Evolutionary conservation across 2,113 vertebrate genomes (phyloP), one percentile per base, ranked within the genome.

Genomic region (Trichechus manatus): DNA sequence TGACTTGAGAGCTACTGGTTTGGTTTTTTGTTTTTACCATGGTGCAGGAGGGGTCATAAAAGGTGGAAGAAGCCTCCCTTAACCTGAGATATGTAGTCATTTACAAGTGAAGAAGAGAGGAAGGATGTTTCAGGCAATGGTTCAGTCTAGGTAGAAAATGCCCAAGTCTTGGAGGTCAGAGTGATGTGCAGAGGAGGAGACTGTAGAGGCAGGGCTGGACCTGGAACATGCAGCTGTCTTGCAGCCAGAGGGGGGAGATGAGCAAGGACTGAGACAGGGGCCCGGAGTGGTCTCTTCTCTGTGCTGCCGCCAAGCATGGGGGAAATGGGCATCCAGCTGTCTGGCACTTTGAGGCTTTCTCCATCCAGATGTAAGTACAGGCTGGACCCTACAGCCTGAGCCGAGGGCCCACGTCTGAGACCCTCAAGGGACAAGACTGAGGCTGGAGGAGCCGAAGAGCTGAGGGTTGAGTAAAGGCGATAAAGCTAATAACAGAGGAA

Each of bases 71-170:
- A 63, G 50, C 15, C 13, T 5, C 9, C 1, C 56, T 75, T 77
- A 68, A 56, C 6, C 50, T 87, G 66, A 87, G 42, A 39, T 10
- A 68, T 14, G 14, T 31, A 63, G 42, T 77, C 50, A 70, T 91
- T 75, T 93, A 33, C 19, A 25, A 89, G 66, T 9, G n/a, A 92
- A 70, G 88, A 70, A 82, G 33, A 80, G 8, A 36, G 66, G 42
- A 92, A 89, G 42, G 19, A 11, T 86, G 42, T 86, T 95, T 36
- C 6, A 72, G 68, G 66, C 29, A 88, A 80, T 53, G 88, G 14
- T 88, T 80, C 56, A 61, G 33, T 74, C 33, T 25, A 84, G 77
- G 63, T 23, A 92, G 77, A 84, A 89, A 92, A 66, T 75, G 72
- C 20, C 47, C 64, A 84, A 29, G 56, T 47, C 74, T 68, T 75